Conservation (phyloP, 2,113 vertebrate species). For the Marcusenius ussheri region DNA sequence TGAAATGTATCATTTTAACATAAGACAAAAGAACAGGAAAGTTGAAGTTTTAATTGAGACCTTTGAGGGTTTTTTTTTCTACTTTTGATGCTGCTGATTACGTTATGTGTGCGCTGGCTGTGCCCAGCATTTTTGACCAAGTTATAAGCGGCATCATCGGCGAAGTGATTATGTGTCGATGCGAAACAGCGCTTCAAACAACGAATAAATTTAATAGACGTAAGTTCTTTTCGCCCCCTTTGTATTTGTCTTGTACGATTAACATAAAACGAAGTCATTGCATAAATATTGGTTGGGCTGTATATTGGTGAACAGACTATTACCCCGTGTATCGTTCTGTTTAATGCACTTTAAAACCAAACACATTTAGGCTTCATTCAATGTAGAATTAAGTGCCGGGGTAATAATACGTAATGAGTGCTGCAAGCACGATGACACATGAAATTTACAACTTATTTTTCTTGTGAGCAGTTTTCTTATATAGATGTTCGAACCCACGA, state of each 20-base stretch:
- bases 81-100: not conserved
- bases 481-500: not conserved
- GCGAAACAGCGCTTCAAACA: not conserved
- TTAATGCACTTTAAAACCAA: not conserved
- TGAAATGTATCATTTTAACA: not conserved
- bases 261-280: not conserved
- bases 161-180: not conserved
- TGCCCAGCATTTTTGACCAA: not conserved
- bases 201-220: not conserved
- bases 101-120: not conserved
- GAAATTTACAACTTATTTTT: not conserved
- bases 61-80: too few species aligned
- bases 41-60: not conserved
- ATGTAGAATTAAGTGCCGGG: not conserved
- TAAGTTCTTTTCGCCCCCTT: not conserved
- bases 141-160: not conserved
- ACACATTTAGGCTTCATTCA: not conserved
- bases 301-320: not conserved
- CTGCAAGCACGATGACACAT: not conserved
- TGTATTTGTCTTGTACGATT: not conserved
- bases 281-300: not conserved
- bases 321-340: not conserved
- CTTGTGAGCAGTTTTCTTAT: not conserved
- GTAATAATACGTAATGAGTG: not conserved
- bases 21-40: not conserved